Evolutionary conservation across 2,888 invertebrate genomes (phyloP).

Genomic region (Tetramorium bicarinatum): DNA sequence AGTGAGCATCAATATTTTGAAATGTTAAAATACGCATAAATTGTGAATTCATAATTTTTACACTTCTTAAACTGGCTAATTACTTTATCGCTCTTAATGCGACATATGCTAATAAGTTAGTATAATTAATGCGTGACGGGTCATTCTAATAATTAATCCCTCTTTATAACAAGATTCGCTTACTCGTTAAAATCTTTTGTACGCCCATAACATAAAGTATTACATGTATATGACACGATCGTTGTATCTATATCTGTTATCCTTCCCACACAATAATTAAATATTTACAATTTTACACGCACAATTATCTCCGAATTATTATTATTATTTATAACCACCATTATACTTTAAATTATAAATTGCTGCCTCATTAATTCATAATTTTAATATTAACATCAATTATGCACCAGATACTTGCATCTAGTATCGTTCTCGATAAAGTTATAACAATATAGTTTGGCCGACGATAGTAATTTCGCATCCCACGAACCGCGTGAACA

Average conservation of each 20-base stretch:
- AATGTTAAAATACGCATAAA: background rate
- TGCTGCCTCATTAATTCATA: constrained; percentile 30
- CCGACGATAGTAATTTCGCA: background rate
- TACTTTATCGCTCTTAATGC: constrained; percentile 12
- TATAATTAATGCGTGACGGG: constrained; percentile 13
- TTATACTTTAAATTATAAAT: background rate
- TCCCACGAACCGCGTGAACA: background rate
- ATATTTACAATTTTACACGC: constrained; percentile 12
- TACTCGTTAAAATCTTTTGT: constrained; percentile 16
- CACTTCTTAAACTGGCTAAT: background rate
- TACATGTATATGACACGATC: background rate
- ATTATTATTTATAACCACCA: background rate
- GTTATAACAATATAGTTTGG: no score
- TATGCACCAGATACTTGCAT: background rate
- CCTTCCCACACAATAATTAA: constrained; percentile 12
- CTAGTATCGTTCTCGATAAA: constrained; percentile 5
- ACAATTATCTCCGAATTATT: constrained; percentile 38
- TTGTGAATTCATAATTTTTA: background rate
- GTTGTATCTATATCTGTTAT: constrained; percentile 3
- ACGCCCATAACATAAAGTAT: background rate
- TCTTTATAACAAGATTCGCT: constrained; percentile 25
- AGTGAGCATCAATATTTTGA: background rate
- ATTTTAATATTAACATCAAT: constrained; percentile 32
- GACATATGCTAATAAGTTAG: background rate
- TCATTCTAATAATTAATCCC: constrained; percentile 12